Evolutionary conservation across 1,140 invertebrate species (phyloP).

Genomic region (Reticulitermes speratus): DNA sequence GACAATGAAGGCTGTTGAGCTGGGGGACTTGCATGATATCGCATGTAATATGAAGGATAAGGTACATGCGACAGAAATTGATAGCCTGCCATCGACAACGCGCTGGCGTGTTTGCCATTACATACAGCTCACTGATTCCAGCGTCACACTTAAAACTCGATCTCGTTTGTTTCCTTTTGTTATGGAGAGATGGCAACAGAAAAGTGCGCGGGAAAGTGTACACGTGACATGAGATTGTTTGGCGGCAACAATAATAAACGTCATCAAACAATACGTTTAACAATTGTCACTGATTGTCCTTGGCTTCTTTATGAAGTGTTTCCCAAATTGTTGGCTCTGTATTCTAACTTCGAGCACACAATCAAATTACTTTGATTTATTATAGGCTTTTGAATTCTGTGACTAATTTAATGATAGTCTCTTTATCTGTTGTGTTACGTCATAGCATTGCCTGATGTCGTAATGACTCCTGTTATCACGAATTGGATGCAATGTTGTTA

Average conservation of each 20-base stretch:
- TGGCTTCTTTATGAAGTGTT: not conserved
- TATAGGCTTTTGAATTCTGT: not conserved
- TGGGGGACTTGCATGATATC: not conserved
- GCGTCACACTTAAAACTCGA: conserved; percentile 10
- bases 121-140: not conserved
- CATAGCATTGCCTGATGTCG: too few species aligned
- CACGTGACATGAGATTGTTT: not conserved
- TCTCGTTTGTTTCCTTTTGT: conserved; percentile 14
- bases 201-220: not conserved
- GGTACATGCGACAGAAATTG: not conserved
- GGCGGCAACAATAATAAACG: conserved; percentile 3
- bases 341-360: not conserved
- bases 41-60: not conserved
- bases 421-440: too few species aligned
- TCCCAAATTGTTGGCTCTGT: not conserved
- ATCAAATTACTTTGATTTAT: not conserved
- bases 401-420: not conserved
- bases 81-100: not conserved
- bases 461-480: too few species aligned
- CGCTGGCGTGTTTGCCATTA: not conserved
- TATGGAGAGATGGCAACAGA: not conserved
- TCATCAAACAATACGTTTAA: not conserved
- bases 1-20: too few species aligned
- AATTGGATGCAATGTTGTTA: too few species aligned
- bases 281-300: not conserved